Evolutionary conservation across 2,888 invertebrate genomes (phyloP), one percentile per base, ranked within the genome.

Genomic region (Hyposoter didymator): DNA sequence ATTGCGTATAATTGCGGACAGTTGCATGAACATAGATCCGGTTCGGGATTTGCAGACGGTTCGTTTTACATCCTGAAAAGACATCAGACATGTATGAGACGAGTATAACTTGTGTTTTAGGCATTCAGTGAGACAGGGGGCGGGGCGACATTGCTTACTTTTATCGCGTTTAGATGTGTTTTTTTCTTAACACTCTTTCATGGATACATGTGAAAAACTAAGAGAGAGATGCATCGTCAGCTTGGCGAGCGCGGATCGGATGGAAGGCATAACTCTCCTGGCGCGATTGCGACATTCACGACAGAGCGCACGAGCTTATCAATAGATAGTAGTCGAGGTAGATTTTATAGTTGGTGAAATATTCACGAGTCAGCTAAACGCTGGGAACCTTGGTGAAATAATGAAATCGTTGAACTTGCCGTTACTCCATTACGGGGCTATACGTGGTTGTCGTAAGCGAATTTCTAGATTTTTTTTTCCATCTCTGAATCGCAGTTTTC

Each of bases 171-270:
- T 76, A 62, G 62, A 47, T 69, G 67, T 62, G 47, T 45, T 70
- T 6, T 59, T 8, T 28, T 14, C 14, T 55, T 55, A 8, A 59
- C 14, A 5, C 59, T 12, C 59, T 3, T 59, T 28, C 39, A 8
- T 39, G 22, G 22, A 22, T 22, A 14, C 28, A 59, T 59, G 14
- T 22, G 8, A 7, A 32, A 70, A 47, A 70, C n/a, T 28, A n/a
- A 80, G 62, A 35, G 78, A 78, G 74, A 75, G 79, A 66, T 85
- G 82, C 85, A 82, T 35, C 64, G 82, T 82, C 85, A 85, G 85
- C 82, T 52, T 70, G 43, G 66, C 55, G 28, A 75, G 66, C 82
- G 72, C 75, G 79, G 70, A 85, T 79, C 75, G 79, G 70, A 85
- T 79, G 39, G 35, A 75, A 72, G 84, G 70, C 78, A 75, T 59